Base-by-base conservation (phyloP, 2,888 invertebrate species). In the Shargacucullia verbasci region DNA sequence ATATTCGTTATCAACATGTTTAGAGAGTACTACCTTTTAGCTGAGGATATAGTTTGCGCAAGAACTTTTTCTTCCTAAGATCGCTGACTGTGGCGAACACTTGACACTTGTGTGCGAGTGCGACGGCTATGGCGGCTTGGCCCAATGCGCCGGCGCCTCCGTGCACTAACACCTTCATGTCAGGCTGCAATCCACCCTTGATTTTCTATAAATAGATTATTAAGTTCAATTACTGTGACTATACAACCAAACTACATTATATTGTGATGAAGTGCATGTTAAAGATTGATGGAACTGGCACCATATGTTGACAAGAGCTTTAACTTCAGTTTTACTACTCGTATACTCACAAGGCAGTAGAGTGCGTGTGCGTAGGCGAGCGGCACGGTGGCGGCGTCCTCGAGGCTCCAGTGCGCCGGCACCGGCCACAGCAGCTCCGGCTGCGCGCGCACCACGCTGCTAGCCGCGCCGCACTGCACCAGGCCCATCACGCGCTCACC, bases 341-440 rank as follows among this genome's bases (percentile, higher is more conserved):
- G 4, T 29, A 9, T 29, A 29, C 29, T 29, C 29, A 29, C 29
- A 6, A 29, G 29, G 49, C 82, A 83, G 58, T 88, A 89, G 40
- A 83, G 93, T 0, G 94, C 95, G 0, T 96, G 94, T 27, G 90
- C 88, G 75, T 97, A 97, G 0, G 97, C 96, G 35, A 97, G 95
- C 0, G 97, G 97, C 0, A 97, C 95, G 0, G 97, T 96, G 7
- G 96, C 96, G 1, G 96, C 97, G 60, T 97, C 96, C 76, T 96
- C 95, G 15, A 97, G 80, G 0, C 92, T 94, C 97, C 97, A 97
- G 25, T 91, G 81, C 0, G 94, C 90, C 0, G 97, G 97, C 6
- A 97, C 92, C 5, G 95, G 92, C 97, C 97, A 97, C 15, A 87
- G 68, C 50, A 95, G 82, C 35, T 91, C 81, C 0, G 85, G 83